These are phyloP conservation scores for Daktulosphaira vitifoliae DNA, from an alignment of 1,140 invertebrate genomes.

Conservation along the genomic window DNA sequence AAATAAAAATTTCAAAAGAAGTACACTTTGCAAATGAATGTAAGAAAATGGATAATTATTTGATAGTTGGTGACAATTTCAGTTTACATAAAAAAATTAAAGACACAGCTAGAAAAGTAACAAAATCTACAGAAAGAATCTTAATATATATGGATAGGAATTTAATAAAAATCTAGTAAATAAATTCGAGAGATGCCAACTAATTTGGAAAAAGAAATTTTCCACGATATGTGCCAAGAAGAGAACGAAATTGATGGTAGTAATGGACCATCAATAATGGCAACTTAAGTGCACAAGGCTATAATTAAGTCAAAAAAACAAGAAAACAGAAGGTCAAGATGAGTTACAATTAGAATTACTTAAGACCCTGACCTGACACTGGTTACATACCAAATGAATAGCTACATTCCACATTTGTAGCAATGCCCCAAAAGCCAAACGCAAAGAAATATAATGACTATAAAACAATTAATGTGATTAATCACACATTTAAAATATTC, in stretches of 20 bases:
- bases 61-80: slow-evolving; percentile 32
- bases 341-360: slow-evolving; percentile 24
- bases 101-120: slow-evolving; percentile 25
- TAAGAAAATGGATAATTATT: slow-evolving; percentile 33
- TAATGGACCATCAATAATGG: neutral
- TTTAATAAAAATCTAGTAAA: slow-evolving; percentile 26
- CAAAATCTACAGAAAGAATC: slow-evolving; percentile 3
- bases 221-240: neutral
- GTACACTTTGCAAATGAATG: slow-evolving; percentile 24
- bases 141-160: slow-evolving; percentile 24
- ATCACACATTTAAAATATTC: slow-evolving; percentile 28
- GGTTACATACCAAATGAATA: slow-evolving; percentile 34
- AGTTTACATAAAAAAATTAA: slow-evolving; percentile 36
- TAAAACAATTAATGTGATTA: slow-evolving; percentile 1
- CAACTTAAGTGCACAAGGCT: neutral
- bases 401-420: slow-evolving; percentile 29
- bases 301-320: slow-evolving; percentile 15
- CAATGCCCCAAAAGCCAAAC: slow-evolving; percentile 13
- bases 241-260: neutral
- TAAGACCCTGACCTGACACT: slow-evolving; percentile 12
- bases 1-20: slow-evolving; percentile 28
- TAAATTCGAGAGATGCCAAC: slow-evolving; percentile 34
- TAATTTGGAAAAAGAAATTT: slow-evolving; percentile 32
- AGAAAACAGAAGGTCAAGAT: slow-evolving; percentile 15
- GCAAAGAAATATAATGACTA: slow-evolving; percentile 11